Evolutionary conservation across 2,113 vertebrate species (phyloP).

Genomic region (Andinoacara biseriatus): DNA sequence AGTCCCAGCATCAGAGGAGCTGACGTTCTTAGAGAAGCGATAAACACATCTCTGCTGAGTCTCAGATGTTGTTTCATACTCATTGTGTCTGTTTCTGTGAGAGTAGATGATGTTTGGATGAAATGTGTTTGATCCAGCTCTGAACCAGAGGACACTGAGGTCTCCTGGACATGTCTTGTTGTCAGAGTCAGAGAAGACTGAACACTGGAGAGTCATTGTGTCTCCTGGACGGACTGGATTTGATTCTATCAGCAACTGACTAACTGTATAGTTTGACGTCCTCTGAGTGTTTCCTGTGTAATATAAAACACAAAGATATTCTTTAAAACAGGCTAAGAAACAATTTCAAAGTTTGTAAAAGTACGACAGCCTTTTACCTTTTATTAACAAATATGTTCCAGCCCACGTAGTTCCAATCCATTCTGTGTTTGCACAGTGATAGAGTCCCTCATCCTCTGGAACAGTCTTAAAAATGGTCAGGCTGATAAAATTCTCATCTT

Average conservation of each 20-base stretch:
- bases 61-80: accelerated
- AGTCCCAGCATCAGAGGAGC: background rate
- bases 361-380: accelerated
- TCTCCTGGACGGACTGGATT: background rate
- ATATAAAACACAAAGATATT: background rate
- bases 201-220: background rate
- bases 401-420: background rate
- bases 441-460: background rate
- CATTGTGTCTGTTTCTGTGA: accelerated
- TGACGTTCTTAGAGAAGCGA: accelerated
- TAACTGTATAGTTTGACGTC: accelerated
- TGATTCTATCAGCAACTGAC: background rate
- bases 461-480: background rate
- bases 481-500: background rate
- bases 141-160: accelerated
- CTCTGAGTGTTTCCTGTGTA: accelerated
- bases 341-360: accelerated
- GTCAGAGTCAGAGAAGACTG: background rate
- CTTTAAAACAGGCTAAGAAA: accelerated
- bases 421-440: background rate
- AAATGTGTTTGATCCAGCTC: accelerated
- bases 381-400: accelerated
- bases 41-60: background rate
- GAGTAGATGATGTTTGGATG: background rate
- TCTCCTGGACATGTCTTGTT: accelerated